These are phyloP conservation scores for Etheostoma nigrum DNA, from an alignment of 2,797 vertebrate species.

Conservation along the genomic window DNA sequence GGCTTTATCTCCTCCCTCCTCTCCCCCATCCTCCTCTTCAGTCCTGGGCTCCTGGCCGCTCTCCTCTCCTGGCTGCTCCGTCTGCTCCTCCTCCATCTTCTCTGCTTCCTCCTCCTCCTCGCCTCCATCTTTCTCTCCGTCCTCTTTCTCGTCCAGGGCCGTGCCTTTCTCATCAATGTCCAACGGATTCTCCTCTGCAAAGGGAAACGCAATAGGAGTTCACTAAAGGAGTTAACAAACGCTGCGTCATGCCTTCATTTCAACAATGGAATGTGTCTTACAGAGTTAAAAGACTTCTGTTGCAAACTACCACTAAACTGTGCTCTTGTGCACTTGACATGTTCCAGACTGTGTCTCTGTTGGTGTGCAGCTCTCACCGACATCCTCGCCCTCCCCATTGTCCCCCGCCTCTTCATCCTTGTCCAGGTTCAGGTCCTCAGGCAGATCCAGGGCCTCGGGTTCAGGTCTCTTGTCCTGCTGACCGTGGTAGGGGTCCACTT, in stretches of 20 bases:
- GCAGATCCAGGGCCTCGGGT: slow-evolving; percentile 92
- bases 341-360: not conserved
- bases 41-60: slow-evolving; percentile 69
- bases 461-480: slow-evolving; percentile 89
- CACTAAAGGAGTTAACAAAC: not conserved
- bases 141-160: slow-evolving; percentile 80
- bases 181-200: slow-evolving; percentile 89
- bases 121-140: slow-evolving; percentile 60
- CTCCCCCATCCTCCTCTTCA: slow-evolving; percentile 79
- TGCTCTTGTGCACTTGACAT: not conserved
- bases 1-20: slow-evolving; percentile 59
- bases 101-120: slow-evolving; percentile 66
- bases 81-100: slow-evolving; percentile 70
- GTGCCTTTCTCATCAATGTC: slow-evolving; percentile 88
- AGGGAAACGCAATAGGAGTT: not conserved
- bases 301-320: not conserved
- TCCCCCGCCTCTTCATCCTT: slow-evolving; percentile 84
- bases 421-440: slow-evolving; percentile 93
- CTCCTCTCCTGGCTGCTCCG: slow-evolving; percentile 71
- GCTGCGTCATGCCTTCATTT: not conserved
- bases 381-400: slow-evolving; percentile 75
- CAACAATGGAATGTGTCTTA: not conserved
- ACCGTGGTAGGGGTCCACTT: slow-evolving; percentile 94
- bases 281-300: not conserved
- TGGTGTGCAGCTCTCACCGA: slow-evolving; percentile 64